Conservation (phyloP, 2,888 invertebrate species). For the Ferdinandea cuprea region DNA sequence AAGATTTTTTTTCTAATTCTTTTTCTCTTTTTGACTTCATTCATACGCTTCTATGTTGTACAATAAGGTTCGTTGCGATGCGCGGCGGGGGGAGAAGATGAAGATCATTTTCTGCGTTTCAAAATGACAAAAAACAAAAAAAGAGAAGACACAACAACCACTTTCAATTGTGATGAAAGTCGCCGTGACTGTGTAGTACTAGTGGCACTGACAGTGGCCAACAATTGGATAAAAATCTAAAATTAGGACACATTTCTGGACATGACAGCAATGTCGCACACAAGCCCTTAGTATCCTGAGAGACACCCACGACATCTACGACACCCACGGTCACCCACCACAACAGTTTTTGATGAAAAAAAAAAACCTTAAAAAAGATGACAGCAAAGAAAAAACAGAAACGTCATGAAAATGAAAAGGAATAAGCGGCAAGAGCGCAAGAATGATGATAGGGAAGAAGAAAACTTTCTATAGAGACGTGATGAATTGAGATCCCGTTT, state of each 20-base stretch:
- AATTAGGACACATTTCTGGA: slow-evolving; percentile 70
- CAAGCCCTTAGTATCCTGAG: slow-evolving; percentile 5
- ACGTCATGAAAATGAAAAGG: not conserved
- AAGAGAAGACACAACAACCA: slow-evolving; percentile 47
- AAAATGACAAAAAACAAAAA: slow-evolving; percentile 29
- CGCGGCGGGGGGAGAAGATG: not conserved
- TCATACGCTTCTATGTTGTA: slow-evolving; percentile 54
- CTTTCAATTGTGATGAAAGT: slow-evolving; percentile 59
- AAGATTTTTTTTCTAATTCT: slow-evolving; percentile 1
- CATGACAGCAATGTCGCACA: slow-evolving; percentile 58
- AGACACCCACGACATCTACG: too few relatives aligned
- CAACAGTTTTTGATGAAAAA: slow-evolving; percentile 6
- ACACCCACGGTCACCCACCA: slow-evolving; percentile 41
- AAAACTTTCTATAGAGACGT: slow-evolving; percentile 6
- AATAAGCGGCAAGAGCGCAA: too few relatives aligned
- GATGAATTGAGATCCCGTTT: slow-evolving; percentile 41
- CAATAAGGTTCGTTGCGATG: slow-evolving; percentile 37
- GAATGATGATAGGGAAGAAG: slow-evolving; percentile 20
- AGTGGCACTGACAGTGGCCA: slow-evolving; percentile 59
- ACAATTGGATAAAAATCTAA: slow-evolving; percentile 65
- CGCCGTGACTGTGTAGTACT: slow-evolving; percentile 31
- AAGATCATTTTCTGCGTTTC: slow-evolving; percentile 37
- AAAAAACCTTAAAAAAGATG: slow-evolving; percentile 7
- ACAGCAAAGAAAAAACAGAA: slow-evolving; percentile 1
- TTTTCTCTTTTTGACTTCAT: slow-evolving; percentile 50